These are phyloP conservation scores for Furnarius figulus DNA, from an alignment of 2,113 vertebrate species.

Conservation along the genomic window DNA sequence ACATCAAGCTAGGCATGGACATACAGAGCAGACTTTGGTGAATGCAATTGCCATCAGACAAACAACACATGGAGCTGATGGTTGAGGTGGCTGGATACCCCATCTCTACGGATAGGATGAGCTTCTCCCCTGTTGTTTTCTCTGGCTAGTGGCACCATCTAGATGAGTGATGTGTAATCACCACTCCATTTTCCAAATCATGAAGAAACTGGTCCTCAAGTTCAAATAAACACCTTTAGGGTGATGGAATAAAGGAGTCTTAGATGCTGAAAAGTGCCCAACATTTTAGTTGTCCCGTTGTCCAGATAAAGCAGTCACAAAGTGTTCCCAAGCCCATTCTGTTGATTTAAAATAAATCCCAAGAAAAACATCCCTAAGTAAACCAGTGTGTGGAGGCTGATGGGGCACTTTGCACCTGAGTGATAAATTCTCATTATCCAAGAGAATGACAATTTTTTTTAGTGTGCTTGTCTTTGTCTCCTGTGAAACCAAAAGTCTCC, in stretches of 20 bases:
- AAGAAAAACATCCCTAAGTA: slow-evolving; percentile 2
- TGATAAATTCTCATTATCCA: background rate
- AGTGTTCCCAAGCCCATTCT: background rate
- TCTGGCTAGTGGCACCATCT: background rate
- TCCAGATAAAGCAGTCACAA: background rate
- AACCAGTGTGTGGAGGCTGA: background rate
- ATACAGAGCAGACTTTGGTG: background rate
- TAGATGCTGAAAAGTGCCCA: background rate
- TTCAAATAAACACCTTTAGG: background rate
- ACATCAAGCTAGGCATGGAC: background rate
- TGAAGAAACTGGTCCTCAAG: background rate
- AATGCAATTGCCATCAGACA: background rate
- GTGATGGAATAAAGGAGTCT: background rate
- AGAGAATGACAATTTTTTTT: background rate
- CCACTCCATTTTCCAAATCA: background rate
- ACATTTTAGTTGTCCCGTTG: background rate
- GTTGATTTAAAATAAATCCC: slow-evolving; percentile 23
- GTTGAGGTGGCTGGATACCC: background rate
- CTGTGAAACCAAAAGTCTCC: slow-evolving; percentile 45
- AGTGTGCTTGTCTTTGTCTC: slow-evolving; percentile 18
- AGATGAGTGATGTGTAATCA: background rate
- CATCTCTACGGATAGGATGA: background rate
- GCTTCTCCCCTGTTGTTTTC: background rate
- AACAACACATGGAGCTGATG: background rate
- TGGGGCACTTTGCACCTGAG: slow-evolving; percentile 11